phyloP scores from a whole-genome alignment of 2,888 invertebrate genomes.

The Lypha dubia region DNA sequence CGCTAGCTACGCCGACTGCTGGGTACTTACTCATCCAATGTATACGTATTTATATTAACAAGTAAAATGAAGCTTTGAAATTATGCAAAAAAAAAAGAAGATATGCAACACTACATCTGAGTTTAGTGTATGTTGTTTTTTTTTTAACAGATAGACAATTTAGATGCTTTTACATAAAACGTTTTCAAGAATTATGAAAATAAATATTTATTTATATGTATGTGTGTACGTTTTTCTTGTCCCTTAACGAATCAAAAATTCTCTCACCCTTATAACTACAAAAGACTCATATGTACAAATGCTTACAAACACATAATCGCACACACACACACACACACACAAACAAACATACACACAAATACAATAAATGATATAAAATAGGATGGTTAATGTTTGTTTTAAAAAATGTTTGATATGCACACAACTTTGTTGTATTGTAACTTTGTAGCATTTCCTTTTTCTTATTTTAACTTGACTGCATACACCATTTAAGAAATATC shows the following conservation, averaged over 20 bases:
- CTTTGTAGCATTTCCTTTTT: constrained; percentile 12
- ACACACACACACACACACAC: not conserved
- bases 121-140: constrained; percentile 5
- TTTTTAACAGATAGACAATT: not conserved
- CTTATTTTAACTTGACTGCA: constrained; percentile 2
- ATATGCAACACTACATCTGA: not conserved
- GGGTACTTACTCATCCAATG: too few relatives aligned
- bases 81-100: not conserved
- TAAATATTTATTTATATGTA: constrained; percentile 2
- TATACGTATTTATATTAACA: constrained; percentile 45
- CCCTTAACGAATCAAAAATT: constrained; percentile 52
- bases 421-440: constrained; percentile 49
- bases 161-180: constrained; percentile 18
- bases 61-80: constrained; percentile 39
- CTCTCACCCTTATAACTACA: constrained; percentile 1
- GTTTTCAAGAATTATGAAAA: constrained; percentile 45
- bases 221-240: constrained; percentile 29
- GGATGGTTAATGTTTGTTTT: constrained; percentile 66
- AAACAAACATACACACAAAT: constrained; percentile 9
- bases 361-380: constrained; percentile 52
- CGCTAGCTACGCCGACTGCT: too few relatives aligned
- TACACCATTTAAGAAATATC: constrained; percentile 22
- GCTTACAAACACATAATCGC: not conserved
- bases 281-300: not conserved
- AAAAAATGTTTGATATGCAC: constrained; percentile 58